These are phyloP conservation scores for Dione juno DNA, from an alignment of 2,888 invertebrate species.

Conservation along the genomic window DNA sequence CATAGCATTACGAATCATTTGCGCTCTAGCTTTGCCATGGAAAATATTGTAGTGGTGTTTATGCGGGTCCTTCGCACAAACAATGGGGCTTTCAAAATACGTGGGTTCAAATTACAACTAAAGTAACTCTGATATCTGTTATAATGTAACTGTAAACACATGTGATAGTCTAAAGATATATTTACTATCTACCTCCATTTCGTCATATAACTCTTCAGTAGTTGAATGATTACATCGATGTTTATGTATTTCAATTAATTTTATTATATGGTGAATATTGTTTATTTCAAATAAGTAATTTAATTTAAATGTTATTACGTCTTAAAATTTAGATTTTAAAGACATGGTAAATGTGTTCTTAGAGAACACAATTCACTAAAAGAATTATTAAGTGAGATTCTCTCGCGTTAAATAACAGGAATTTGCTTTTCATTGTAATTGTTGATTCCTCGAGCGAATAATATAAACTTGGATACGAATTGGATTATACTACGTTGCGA, in stretches of 20 bases:
- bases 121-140: too few relatives aligned
- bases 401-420: background rate
- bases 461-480: constrained; percentile 12
- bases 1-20: constrained; percentile 20
- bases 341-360: background rate
- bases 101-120: background rate
- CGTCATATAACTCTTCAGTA: background rate
- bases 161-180: background rate
- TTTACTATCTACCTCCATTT: constrained; percentile 1
- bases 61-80: constrained; percentile 1
- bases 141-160: background rate
- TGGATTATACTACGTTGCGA: constrained; percentile 52
- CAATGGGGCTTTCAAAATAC: constrained; percentile 5
- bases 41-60: constrained; percentile 7
- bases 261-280: constrained; percentile 3
- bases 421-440: background rate
- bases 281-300: background rate
- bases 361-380: background rate
- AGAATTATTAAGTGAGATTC: background rate
- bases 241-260: constrained; percentile 9
- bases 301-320: constrained; percentile 10
- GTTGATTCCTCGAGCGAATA: constrained; percentile 11
- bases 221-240: background rate
- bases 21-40: constrained; percentile 13
- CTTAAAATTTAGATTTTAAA: background rate